Evolutionary conservation across 1,140 invertebrate genomes (phyloP), one percentile per base, ranked within the genome.

Genomic region (Argopecten irradians): DNA sequence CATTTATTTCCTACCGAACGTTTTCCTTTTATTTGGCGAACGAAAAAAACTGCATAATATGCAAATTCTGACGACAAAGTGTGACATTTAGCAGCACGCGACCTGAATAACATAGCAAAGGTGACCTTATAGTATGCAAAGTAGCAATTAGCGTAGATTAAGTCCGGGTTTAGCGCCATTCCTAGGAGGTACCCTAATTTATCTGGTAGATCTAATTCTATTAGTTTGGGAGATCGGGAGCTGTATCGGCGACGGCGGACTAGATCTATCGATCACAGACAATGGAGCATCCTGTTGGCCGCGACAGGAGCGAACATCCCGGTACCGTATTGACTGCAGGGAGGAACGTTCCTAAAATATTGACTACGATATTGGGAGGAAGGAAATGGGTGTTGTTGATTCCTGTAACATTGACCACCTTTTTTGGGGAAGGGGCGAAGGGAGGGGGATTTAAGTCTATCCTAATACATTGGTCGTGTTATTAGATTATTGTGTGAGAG

Each of bases 101-200:
- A 71, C 55, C 55, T 71, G 55, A 71, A 71, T 71, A 71, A 28
- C n/a, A 71, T n/a, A 71, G 16, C 55, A n/a, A 71, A n/a, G 55
- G 55, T 71, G 55, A 71, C 55, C 55, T 71, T 71, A 71, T 71
- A 71, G 55, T 71, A 71, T 71, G 55, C 55, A 71, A 71, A 71
- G 55, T 71, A 71, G 22, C 55, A 71, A 71, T 71, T 71, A 71
- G 55, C 28, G 55, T 71, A 71, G 55, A 71, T 71, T 71, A 71
- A 71, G 55, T 71, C 55, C n/a, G n/a, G 55, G 55, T 71, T 71
- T 71, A 71, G 16, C n/a, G 55, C 55, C 55, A 71, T 71, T 71
- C 55, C 55, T n/a, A 22, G 55, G 55, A 71, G 55, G 28, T 71
- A 71, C 55, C 2, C 55, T 71, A 71, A 71, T 71, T 71, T 71